A percentile compares a stretch with the other conserved stretches of the same genome.
These are phyloP conservation scores for Onychostruthus taczanowskii DNA, from an alignment of 2,113 vertebrate genomes.

Conservation along the genomic window DNA sequence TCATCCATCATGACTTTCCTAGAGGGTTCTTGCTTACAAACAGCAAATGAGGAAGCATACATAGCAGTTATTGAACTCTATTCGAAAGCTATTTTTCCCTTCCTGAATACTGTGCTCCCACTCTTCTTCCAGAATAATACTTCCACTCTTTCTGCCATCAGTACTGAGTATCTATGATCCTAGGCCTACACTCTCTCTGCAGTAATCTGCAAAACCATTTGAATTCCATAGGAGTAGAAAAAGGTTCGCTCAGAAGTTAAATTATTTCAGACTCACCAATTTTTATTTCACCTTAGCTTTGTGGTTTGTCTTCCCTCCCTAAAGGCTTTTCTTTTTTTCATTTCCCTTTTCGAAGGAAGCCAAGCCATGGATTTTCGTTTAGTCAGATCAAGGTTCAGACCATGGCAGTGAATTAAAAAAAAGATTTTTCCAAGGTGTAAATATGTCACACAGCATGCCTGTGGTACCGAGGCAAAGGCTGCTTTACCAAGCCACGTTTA, in stretches of 20 bases:
- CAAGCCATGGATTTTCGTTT: neutral
- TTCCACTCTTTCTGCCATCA: neutral
- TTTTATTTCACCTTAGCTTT: neutral
- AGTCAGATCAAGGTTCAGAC: neutral
- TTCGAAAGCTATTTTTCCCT: neutral
- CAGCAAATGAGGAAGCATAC: neutral
- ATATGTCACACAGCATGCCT: neutral
- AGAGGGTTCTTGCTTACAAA: neutral
- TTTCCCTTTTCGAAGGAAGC: neutral
- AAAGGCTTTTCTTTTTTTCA: neutral
- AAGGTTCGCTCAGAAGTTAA: neutral
- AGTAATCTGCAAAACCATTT: neutral
- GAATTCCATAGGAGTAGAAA: neutral
- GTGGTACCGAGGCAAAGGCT: neutral
- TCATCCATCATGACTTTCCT: neutral
- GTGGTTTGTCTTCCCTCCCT: neutral
- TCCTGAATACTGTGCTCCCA: neutral
- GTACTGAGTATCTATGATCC: neutral
- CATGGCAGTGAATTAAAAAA: neutral
- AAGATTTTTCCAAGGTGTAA: neutral
- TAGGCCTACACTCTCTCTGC: neutral
- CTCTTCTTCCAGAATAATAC: neutral
- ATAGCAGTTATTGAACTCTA: neutral
- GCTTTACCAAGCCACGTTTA: neutral
- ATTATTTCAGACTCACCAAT: neutral